These are phyloP conservation scores for Doris montereyensis DNA, from an alignment of 2,888 invertebrate genomes.

Conservation along the genomic window DNA sequence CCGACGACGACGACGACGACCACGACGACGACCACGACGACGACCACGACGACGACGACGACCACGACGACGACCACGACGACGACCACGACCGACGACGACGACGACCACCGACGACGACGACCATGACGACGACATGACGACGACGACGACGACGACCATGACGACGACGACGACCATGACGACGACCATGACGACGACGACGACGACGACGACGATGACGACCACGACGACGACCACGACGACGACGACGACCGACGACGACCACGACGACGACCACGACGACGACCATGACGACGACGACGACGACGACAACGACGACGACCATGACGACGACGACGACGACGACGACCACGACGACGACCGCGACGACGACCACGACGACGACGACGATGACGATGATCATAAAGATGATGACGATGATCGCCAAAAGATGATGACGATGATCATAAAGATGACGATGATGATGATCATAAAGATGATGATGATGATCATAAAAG, in stretches of 20 bases:
- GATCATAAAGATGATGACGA: too few species aligned
- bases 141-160: too few species aligned
- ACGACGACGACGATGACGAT: not conserved
- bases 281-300: not conserved
- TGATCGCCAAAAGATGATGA: too few species aligned
- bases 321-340: not conserved
- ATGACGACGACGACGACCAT: not conserved
- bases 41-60: not conserved
- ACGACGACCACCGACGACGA: too few species aligned
- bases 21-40: not conserved
- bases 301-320: not conserved
- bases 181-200: not conserved
- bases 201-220: not conserved
- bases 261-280: not conserved
- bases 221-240: not conserved
- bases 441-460: too few species aligned
- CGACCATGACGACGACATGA: too few species aligned
- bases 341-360: not conserved
- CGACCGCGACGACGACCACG: not conserved
- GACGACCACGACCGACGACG: too few species aligned
- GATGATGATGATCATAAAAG: too few species aligned
- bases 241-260: not conserved
- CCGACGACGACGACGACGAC: not conserved
- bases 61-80: too few species aligned
- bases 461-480: too few species aligned